Conservation (phyloP, 1,140 invertebrate genomes). For the Tetragnatha versicolor region DNA sequence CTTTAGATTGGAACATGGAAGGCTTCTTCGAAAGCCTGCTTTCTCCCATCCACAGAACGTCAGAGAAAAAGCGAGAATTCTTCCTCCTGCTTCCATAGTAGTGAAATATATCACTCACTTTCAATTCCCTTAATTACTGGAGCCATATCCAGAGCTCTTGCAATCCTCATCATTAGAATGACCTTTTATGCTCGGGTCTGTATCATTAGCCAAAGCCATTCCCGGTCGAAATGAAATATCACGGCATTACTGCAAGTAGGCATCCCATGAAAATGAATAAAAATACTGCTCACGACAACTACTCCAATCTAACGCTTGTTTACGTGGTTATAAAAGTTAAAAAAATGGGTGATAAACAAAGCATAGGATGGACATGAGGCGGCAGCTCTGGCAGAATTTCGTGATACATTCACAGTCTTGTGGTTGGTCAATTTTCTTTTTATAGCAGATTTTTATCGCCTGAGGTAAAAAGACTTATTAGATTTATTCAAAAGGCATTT, state of each 20-base stretch:
- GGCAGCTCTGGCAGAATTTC: conserved; percentile 10
- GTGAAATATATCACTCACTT: conserved; percentile 41
- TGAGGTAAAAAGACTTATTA: conserved; percentile 51
- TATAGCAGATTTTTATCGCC: conserved; percentile 40
- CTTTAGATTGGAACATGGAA: too few species aligned
- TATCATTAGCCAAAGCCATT: conserved; percentile 18
- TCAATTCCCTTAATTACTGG: conserved; percentile 34
- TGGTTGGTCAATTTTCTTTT: conserved; percentile 45
- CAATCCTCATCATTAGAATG: conserved; percentile 7
- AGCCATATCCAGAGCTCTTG: not conserved
- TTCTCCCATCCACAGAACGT: too few species aligned
- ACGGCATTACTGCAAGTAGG: conserved; percentile 1
- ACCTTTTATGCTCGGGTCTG: conserved; percentile 16
- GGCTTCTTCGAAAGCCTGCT: too few species aligned
- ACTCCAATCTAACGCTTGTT: conserved; percentile 37
- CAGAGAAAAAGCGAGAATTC: too few species aligned
- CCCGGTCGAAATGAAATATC: conserved; percentile 20
- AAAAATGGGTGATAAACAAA: conserved; percentile 43
- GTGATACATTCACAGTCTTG: conserved; percentile 38
- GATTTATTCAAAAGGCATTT: conserved; percentile 39
- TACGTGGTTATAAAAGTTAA: conserved; percentile 41
- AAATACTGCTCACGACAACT: conserved; percentile 26
- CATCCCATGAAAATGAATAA: not conserved
- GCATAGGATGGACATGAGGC: conserved; percentile 13
- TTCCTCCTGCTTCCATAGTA: too few species aligned